Evolutionary conservation across 2,888 invertebrate genomes (phyloP), one percentile per base, ranked within the genome.

Genomic region (Allolobophora icterica): DNA sequence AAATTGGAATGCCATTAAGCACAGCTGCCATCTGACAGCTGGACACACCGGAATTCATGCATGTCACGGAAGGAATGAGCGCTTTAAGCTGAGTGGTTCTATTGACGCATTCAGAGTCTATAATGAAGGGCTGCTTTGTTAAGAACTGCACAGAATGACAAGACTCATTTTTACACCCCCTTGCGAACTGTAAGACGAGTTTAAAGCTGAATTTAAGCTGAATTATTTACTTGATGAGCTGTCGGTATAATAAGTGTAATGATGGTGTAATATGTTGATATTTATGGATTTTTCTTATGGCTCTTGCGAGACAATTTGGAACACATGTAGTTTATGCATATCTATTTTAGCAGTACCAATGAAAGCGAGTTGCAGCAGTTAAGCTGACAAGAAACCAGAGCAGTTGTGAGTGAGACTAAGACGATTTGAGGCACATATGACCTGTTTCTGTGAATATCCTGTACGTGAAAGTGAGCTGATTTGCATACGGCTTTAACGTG

Each of bases 31-130:
- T 71, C 11, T 13, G 71, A 71, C 71, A 71, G 71, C 11, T 2
- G 71, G 24, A n/a, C 71, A 71, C n/a, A n/a, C 52, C 4, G 71
- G 71, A 71, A 71, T 71, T 71, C 71, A 71, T 71, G 71, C 71
- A n/a, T 71, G 71, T 30, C 71, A 71, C n/a, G 71, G n/a, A 71
- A 71, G 71, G 71, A 71, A 71, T 6, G 8, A n/a, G 30, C 8
- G 8, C 71, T n/a, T 71, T 71, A n/a, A 71, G 71, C n/a, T n/a
- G 71, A 71, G n/a, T 71, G 71, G 71, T 71, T 71, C 71, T 71
- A n/a, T 71, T n/a, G 71, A 71, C 13, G n/a, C 71, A 24, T 24
- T 52, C 24, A 24, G 24, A 21, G 24, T 24, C 52, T 71, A 8
- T 4, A 71, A 13, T 8, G 71, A 71, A 71, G n/a, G 30, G 71